These are phyloP conservation scores for Agonopterix arenella DNA, from an alignment of 2,888 invertebrate species.

Conservation along the genomic window DNA sequence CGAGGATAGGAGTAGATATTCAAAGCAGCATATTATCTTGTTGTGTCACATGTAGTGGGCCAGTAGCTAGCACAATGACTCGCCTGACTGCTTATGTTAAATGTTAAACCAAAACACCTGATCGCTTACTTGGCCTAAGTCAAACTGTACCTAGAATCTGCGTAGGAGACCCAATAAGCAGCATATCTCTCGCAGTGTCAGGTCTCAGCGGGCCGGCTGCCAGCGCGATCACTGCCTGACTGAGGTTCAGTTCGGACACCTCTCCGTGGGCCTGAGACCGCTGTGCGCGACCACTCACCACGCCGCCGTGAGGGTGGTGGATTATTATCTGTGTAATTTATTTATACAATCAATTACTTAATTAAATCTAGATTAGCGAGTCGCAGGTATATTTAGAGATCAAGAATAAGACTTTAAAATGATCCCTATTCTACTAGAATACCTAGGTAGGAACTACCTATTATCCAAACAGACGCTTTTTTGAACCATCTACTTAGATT, in stretches of 20 bases:
- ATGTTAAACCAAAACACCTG: slow-evolving; percentile 84
- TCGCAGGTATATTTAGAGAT: no score
- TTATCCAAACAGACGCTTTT: no score
- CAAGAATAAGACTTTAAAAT: no score
- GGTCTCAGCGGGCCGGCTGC: slow-evolving; percentile 83
- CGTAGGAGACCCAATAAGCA: slow-evolving; percentile 85
- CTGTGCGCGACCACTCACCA: slow-evolving; percentile 77
- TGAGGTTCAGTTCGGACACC: slow-evolving; percentile 85
- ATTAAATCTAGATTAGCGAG: no score
- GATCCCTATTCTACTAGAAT: no score
- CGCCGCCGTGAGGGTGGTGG: slow-evolving; percentile 87
- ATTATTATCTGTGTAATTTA: slow-evolving; percentile 80
- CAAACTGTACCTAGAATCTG: slow-evolving; percentile 46
- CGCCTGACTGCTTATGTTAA: no score
- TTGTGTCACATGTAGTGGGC: slow-evolving; percentile 79
- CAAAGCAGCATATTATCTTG: slow-evolving; percentile 85
- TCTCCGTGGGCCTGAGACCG: slow-evolving; percentile 81
- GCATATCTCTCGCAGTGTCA: slow-evolving; percentile 82
- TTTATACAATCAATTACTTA: no score
- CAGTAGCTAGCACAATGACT: slow-evolving; percentile 86
- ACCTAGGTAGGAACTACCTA: no score
- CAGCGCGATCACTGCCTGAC: slow-evolving; percentile 86
- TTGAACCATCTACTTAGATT: no score
- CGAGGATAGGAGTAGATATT: no score
- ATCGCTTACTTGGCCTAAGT: no score